phyloP scores from a whole-genome alignment of 2,888 invertebrate genomes.

The Deilephila elpenor region DNA sequence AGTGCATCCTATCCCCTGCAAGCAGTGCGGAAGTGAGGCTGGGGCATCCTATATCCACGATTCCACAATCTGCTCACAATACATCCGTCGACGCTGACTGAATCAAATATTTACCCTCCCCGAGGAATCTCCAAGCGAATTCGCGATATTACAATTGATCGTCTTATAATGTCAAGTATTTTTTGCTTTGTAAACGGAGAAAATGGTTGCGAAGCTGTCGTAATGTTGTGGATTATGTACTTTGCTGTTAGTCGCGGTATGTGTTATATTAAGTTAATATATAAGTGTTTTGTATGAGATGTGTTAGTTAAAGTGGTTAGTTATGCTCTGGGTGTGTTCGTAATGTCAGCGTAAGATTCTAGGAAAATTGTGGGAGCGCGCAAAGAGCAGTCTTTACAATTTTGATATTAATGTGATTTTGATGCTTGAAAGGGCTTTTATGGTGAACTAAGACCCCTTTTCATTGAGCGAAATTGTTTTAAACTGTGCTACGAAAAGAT shows the following conservation, averaged over 20 bases:
- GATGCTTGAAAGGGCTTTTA: no score
- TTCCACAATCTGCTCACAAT: conserved; percentile 16
- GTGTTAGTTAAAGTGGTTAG: no score
- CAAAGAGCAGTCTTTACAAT: no score
- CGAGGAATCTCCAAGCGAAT: conserved; percentile 11
- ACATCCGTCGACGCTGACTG: conserved; percentile 5
- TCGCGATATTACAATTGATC: conserved; percentile 15
- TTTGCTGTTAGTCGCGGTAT: background rate
- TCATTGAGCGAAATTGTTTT: no score
- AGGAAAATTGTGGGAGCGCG: no score
- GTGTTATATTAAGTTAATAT: background rate
- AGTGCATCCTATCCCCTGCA: conserved; percentile 94
- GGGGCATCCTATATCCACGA: conserved; percentile 64
- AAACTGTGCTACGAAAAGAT: no score
- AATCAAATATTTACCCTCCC: conserved; percentile 20
- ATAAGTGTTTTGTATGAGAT: no score
- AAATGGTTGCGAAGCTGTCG: background rate
- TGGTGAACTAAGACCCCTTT: no score
- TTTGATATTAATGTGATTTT: no score
- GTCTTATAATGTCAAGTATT: conserved; percentile 14
- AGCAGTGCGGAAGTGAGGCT: conserved; percentile 97
- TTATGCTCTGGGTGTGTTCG: no score
- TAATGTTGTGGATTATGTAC: background rate
- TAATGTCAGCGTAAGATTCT: no score
- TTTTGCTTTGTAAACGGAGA: background rate